Percentiles rank a stretch among this genome's conserved stretches.
Conservation (phyloP, 2,797 vertebrate species). For the Myotis vivesi region DNA sequence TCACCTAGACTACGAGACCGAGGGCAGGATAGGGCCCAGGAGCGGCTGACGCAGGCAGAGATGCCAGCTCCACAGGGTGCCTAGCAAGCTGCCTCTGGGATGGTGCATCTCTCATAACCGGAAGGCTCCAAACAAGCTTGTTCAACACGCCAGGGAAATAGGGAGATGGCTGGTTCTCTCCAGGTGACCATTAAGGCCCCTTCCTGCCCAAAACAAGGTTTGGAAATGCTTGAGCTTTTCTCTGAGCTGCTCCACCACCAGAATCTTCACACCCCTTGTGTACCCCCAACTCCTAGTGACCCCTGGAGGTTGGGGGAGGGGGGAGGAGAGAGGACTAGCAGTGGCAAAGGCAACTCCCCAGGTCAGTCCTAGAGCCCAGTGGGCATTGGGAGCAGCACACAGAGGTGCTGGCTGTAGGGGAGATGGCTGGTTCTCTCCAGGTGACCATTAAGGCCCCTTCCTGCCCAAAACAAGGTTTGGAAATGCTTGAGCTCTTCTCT, state of each 20-base stretch:
- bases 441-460: not conserved
- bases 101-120: fast-evolving
- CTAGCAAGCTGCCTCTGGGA: not conserved
- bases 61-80: not conserved
- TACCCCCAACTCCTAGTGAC: not conserved
- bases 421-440: fast-evolving
- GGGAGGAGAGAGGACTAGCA: not conserved
- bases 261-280: no score
- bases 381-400: not conserved
- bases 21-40: not conserved
- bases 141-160: not conserved
- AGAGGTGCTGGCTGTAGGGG: fast-evolving
- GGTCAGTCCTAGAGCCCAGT: not conserved
- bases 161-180: fast-evolving
- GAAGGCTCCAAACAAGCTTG: not conserved
- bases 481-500: not conserved
- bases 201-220: not conserved
- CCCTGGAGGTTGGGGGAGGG: not conserved
- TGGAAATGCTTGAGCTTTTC: not conserved
- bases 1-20: not conserved
- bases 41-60: not conserved
- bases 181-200: not conserved
- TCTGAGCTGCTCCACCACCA: not conserved
- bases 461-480: not conserved
- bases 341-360: not conserved